A percentile compares a stretch with the other conserved stretches of the same genome.
These are phyloP conservation scores for Trididemnum clinides DNA, from an alignment of 23 tunicate genomes.

Conservation along the genomic window DNA sequence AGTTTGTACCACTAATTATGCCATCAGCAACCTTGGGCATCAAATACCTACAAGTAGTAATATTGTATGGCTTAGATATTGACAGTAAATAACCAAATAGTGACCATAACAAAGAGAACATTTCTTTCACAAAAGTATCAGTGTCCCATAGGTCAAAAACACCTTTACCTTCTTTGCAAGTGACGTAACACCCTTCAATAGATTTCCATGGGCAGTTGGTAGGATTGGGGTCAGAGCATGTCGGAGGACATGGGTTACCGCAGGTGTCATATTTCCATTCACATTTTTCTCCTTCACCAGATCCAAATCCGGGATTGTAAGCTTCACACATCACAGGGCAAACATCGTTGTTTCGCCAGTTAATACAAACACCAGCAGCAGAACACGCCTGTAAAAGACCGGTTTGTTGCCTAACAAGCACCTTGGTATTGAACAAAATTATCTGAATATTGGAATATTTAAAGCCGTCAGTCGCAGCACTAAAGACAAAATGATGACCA, in stretches of 20 bases:
- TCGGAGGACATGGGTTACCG: constrained; percentile 95
- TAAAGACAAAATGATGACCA: no score
- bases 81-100: no score
- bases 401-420: no score
- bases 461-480: no score
- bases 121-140: neutral
- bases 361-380: constrained; percentile 69
- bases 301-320: constrained; percentile 86
- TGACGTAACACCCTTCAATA: constrained; percentile 88
- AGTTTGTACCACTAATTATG: no score
- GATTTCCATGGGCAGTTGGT: constrained; percentile 73
- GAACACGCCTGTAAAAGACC: constrained; percentile 91
- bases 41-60: no score
- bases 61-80: no score
- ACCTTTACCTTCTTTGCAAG: constrained; percentile 83
- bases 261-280: constrained; percentile 88
- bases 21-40: no score
- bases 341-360: constrained; percentile 86
- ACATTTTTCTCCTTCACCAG: constrained; percentile 61
- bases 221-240: constrained; percentile 75
- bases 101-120: no score
- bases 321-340: constrained; percentile 98
- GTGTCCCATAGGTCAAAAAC: neutral
- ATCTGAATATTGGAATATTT: no score
- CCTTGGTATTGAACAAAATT: no score